These are phyloP conservation scores for Isurus oxyrinchus DNA, from an alignment of 2,113 vertebrate species.

Conservation along the genomic window DNA sequence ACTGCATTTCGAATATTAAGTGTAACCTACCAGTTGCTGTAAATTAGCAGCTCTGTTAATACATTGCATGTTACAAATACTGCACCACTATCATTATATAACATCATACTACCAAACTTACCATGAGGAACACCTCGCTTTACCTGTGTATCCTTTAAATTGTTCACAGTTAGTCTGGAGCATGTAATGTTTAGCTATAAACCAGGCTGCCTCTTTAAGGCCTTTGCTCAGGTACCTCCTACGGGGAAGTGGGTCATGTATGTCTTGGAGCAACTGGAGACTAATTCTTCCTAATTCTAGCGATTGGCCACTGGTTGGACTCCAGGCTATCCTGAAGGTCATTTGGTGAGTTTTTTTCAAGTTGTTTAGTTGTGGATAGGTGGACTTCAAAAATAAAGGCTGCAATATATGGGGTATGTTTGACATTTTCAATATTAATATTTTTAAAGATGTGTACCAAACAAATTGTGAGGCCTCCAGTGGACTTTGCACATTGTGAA, in stretches of 20 bases:
- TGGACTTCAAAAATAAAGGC: background rate
- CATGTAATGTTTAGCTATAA: background rate
- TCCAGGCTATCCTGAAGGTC: background rate
- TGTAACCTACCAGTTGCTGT: background rate
- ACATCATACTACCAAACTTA: background rate
- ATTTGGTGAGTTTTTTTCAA: background rate
- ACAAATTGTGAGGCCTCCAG: background rate
- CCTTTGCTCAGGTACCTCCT: background rate
- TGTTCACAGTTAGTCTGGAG: background rate
- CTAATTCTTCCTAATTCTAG: background rate
- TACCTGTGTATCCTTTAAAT: background rate
- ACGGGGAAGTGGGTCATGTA: background rate
- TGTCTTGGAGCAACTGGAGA: background rate
- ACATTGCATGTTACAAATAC: background rate
- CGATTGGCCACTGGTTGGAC: background rate
- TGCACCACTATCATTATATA: background rate
- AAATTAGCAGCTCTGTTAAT: background rate
- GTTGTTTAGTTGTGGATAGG: background rate
- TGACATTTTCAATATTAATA: background rate
- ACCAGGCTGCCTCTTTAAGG: background rate
- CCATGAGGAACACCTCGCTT: background rate
- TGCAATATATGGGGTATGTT: background rate
- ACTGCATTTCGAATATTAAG: background rate
- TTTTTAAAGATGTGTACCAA: background rate
- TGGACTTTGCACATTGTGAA: background rate